Evolutionary conservation across 1,140 invertebrate species (phyloP).

Genomic region (Oncopodura yosiiana): DNA sequence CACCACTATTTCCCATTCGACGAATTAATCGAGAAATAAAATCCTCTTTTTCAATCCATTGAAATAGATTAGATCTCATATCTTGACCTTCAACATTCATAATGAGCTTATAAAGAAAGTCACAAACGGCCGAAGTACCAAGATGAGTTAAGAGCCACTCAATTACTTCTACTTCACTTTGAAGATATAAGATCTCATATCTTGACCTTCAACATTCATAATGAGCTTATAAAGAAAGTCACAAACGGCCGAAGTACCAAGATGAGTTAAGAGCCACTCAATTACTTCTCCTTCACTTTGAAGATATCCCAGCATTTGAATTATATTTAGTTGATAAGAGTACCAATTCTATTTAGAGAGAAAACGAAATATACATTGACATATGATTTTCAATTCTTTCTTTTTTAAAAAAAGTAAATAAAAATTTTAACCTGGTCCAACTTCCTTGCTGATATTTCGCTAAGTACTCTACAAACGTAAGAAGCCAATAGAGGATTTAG

Average conservation of each 20-base stretch:
- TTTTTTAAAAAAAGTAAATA: neutral
- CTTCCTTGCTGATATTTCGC: constrained; percentile 70
- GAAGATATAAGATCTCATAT: constrained; percentile 61
- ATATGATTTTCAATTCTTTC: neutral
- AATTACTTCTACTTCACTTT: constrained; percentile 74
- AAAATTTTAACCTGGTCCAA: constrained; percentile 53
- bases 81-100: constrained; percentile 71
- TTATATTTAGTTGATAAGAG: constrained; percentile 77
- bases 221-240: constrained; percentile 82
- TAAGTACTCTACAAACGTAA: constrained; percentile 90
- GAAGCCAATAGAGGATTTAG: constrained; percentile 88
- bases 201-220: constrained; percentile 68
- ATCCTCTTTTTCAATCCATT: constrained; percentile 36
- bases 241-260: constrained; percentile 90
- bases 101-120: constrained; percentile 77
- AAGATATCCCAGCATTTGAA: constrained; percentile 78
- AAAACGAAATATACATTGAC: constrained; percentile 8
- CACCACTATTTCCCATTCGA: constrained; percentile 1
- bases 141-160: constrained; percentile 75
- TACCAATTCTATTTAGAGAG: constrained; percentile 63
- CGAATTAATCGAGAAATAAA: constrained; percentile 14
- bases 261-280: constrained; percentile 70
- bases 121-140: constrained; percentile 89
- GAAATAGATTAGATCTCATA: constrained; percentile 66
- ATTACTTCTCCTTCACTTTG: constrained; percentile 66